phyloP scores from a whole-genome alignment of 2,797 vertebrate genomes.

The Chelmon rostratus region DNA sequence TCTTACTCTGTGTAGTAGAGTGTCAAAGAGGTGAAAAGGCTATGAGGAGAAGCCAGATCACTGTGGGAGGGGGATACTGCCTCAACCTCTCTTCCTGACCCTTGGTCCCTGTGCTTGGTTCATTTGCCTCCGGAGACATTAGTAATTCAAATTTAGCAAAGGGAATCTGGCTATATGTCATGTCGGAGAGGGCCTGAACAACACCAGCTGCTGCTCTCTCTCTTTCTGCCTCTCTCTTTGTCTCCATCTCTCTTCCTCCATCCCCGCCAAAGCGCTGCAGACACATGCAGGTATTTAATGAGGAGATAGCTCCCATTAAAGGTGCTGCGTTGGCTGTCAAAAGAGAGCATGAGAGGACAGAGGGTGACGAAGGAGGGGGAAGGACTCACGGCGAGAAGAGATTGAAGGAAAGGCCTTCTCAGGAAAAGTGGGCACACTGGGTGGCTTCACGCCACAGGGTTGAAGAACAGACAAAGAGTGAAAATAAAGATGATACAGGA shows the following conservation, averaged over 20 bases:
- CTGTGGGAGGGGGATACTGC: slow-evolving; percentile 37
- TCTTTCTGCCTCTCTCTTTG: slow-evolving; percentile 15
- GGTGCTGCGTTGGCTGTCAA: slow-evolving; percentile 78
- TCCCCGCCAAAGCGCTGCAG: slow-evolving; percentile 52
- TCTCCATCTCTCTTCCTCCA: slow-evolving; percentile 28
- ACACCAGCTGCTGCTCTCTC: slow-evolving; percentile 42
- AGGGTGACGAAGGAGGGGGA: slow-evolving; percentile 36
- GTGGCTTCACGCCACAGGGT: slow-evolving; percentile 16
- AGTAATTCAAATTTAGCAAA: slow-evolving; percentile 70
- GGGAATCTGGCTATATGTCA: slow-evolving; percentile 65
- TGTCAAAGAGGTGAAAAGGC: slow-evolving; percentile 53
- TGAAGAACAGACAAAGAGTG: slow-evolving; percentile 13
- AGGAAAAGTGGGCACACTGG: slow-evolving; percentile 28
- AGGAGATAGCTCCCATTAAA: slow-evolving; percentile 83
- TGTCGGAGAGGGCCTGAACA: slow-evolving; percentile 61
- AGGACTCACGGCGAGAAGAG: slow-evolving; percentile 26
- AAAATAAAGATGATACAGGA: slow-evolving; percentile 24
- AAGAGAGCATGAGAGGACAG: slow-evolving; percentile 65
- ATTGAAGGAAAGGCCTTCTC: slow-evolving; percentile 25
- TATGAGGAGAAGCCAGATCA: slow-evolving; percentile 59
- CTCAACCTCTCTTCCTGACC: slow-evolving; percentile 63
- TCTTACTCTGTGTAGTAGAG: slow-evolving; percentile 37
- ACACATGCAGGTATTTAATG: slow-evolving; percentile 84
- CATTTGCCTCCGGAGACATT: slow-evolving; percentile 67
- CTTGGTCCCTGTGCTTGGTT: slow-evolving; percentile 41